These are phyloP conservation scores for Phalacrocorax carbo DNA, from an alignment of 2,113 vertebrate species.

Conservation along the genomic window DNA sequence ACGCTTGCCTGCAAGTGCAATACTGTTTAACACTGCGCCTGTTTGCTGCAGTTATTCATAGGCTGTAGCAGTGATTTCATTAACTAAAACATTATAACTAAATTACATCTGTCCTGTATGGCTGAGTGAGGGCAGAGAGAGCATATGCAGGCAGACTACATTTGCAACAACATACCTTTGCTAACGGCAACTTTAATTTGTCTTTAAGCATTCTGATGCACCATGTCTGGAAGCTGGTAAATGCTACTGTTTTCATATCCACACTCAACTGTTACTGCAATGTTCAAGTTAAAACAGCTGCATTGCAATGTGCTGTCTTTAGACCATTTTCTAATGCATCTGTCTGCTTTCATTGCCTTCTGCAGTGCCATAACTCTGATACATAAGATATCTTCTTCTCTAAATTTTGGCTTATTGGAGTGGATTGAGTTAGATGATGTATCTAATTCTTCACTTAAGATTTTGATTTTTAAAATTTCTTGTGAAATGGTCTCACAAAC, in stretches of 20 bases:
- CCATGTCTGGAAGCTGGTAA: neutral
- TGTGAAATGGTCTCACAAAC: neutral
- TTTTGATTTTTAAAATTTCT: neutral
- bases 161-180: neutral
- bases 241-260: neutral
- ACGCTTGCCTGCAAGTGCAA: neutral
- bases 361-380: neutral
- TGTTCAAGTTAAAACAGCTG: neutral
- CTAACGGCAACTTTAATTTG: neutral
- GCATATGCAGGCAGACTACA: neutral
- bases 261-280: neutral
- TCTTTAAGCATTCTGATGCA: neutral
- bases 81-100: neutral
- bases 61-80: neutral
- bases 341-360: neutral
- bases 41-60: neutral
- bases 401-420: neutral
- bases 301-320: neutral
- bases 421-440: neutral
- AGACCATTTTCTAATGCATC: neutral
- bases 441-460: neutral
- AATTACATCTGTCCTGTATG: neutral
- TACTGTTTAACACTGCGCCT: neutral
- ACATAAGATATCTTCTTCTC: neutral
- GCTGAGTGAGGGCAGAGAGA: neutral